A percentile compares a stretch with the other conserved stretches of the same genome.
These are phyloP conservation scores for Chrysocyon brachyurus DNA, from an alignment of 2,797 vertebrate species.

Conservation along the genomic window DNA sequence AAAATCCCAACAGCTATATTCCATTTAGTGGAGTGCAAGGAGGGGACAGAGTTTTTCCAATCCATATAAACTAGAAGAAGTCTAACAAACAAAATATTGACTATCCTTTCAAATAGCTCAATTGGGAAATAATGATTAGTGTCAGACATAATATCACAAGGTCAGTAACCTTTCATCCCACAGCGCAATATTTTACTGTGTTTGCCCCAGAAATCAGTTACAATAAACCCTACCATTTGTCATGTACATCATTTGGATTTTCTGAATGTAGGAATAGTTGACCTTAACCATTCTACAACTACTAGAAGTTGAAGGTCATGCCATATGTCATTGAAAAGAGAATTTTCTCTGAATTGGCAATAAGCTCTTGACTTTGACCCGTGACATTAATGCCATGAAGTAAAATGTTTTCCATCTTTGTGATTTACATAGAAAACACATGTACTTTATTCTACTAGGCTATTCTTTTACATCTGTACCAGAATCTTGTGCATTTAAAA, in stretches of 20 bases:
- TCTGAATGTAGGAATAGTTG: conserved; percentile 79
- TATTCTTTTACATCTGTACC: conserved; percentile 43
- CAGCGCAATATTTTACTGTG: conserved; percentile 74
- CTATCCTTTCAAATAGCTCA: conserved; percentile 84
- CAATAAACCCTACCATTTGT: conserved; percentile 78
- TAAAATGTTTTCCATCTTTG: conserved; percentile 71
- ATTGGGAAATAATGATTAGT: conserved; percentile 83
- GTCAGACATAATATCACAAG: conserved; percentile 81
- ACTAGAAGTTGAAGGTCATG: conserved; percentile 80
- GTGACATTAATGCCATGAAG: conserved; percentile 70
- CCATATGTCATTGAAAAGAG: conserved; percentile 79
- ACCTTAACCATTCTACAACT: conserved; percentile 81
- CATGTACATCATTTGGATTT: conserved; percentile 79
- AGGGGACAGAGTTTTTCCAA: conserved; percentile 49
- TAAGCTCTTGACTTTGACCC: conserved; percentile 82
- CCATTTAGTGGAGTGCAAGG: background rate
- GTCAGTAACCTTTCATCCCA: conserved; percentile 82
- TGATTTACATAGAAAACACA: conserved; percentile 77
- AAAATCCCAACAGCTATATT: conserved; percentile 47
- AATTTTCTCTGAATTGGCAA: conserved; percentile 79
- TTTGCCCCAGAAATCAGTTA: conserved; percentile 80
- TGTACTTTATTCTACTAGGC: conserved; percentile 6
- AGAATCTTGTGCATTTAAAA: conserved; percentile 58
- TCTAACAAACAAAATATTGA: conserved; percentile 85
- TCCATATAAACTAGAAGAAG: conserved; percentile 71